Evolutionary conservation across 2,113 vertebrate species (phyloP).

Genomic region (Steatornis caripensis): DNA sequence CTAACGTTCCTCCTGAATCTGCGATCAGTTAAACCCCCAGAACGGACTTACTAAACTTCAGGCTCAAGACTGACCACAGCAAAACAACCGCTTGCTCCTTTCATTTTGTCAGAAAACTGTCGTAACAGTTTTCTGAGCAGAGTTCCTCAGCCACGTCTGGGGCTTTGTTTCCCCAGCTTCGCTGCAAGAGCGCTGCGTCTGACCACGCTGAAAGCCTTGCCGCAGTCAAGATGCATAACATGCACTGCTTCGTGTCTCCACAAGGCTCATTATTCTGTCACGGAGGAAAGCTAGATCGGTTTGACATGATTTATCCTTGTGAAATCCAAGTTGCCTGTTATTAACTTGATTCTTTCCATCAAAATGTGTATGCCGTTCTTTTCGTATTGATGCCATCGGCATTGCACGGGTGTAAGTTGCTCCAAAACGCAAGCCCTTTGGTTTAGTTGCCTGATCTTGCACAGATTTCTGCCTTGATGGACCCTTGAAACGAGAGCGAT

Average conservation of each 20-base stretch:
- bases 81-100: rapidly evolving
- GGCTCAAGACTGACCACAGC: not conserved
- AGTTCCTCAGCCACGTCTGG: not conserved
- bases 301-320: not conserved
- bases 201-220: not conserved
- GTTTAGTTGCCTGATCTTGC: not conserved
- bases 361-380: rapidly evolving
- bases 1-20: not conserved
- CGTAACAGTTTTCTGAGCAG: not conserved
- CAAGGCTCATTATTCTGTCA: not conserved
- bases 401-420: not conserved
- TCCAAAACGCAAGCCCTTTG: not conserved
- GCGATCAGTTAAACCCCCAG: not conserved
- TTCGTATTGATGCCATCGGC: rapidly evolving
- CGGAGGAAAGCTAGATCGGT: not conserved
- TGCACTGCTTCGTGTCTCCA: not conserved
- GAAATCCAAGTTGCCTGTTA: not conserved
- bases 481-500: not conserved
- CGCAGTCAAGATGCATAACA: rapidly evolving
- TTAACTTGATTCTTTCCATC: not conserved
- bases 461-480: not conserved
- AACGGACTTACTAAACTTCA: not conserved
- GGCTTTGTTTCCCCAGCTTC: not conserved
- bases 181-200: rapidly evolving
- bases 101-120: not conserved